phyloP scores from a whole-genome alignment of 2,797 vertebrate genomes.

The Urophycis tenuis region DNA sequence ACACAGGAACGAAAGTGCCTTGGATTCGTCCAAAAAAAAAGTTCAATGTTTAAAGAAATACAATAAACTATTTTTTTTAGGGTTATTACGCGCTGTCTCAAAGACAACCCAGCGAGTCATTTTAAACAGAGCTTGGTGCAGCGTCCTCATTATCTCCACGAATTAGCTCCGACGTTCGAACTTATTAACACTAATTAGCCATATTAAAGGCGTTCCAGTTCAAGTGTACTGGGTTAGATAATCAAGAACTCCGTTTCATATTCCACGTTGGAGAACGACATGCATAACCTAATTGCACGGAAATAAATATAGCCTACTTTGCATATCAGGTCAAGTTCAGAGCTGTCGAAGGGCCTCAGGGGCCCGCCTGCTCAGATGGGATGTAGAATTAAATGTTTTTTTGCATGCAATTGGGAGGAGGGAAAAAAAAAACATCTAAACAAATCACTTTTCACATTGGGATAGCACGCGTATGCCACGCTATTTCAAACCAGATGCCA shows the following conservation, averaged over 20 bases:
- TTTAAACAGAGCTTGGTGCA: conserved; percentile 42
- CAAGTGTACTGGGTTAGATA: conserved; percentile 69
- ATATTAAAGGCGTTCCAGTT: conserved; percentile 64
- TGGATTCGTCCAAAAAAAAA: too few species aligned
- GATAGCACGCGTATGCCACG: background rate
- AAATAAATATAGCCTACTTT: conserved; percentile 3
- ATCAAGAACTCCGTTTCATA: conserved; percentile 72
- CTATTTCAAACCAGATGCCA: background rate
- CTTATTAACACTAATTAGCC: conserved; percentile 73
- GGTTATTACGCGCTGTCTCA: background rate
- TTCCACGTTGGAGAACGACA: conserved; percentile 63
- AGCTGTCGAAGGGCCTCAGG: background rate
- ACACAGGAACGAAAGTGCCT: too few species aligned
- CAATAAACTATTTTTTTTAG: too few species aligned
- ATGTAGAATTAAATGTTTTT: background rate
- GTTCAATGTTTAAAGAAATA: too few species aligned
- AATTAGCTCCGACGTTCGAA: conserved; percentile 66
- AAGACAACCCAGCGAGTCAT: background rate
- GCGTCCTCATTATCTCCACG: conserved; percentile 59
- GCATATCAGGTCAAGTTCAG: conserved; percentile 5
- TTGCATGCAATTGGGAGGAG: background rate
- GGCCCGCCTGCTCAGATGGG: background rate
- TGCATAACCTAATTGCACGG: conserved; percentile 30
- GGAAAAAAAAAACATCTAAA: background rate
- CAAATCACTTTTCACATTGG: background rate